Evolutionary conservation across 2,888 invertebrate species (phyloP), one percentile per base, ranked within the genome.

Genomic region (Pseudolycoriella hygida): DNA sequence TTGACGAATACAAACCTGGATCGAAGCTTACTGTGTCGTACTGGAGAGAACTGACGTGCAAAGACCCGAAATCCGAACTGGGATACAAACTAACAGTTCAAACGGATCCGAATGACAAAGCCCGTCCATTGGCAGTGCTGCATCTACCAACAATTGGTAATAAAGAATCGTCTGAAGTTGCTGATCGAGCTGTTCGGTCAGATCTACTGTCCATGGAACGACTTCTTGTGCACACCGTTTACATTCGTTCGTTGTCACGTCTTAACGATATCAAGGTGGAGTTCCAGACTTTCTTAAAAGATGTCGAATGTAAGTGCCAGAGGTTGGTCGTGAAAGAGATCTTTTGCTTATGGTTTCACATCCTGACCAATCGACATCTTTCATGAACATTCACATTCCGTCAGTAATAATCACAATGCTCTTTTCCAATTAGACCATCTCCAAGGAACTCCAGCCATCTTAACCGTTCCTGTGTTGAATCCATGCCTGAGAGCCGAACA

Each of bases 191-290:
- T 12, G 80, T 89, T 38, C 75, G 87, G 53, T 87, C 88, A 18
- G 90, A 92, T 64, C 79, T 87, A 56, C 72, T 96, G n/a, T 92
- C 93, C 4, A 86, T 96, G 78, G 96, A 96, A 68, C 79, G 90
- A 32, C 69, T 96, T 44, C 70, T 96, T 32, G 92, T 94, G 5
- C 92, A 93, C 60, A 94, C 94, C 0, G 92, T 96, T 53, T 93
- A 96, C 59, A 84, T 93, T 46, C 74, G 96, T 52, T 88, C 92
- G 1, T 75, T 86, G 45, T 82, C 85, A 51, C 73, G 93, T 39
- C 69, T 93, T 12, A 74, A 74, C 34, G 89, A 92, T 58, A 73
- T 92, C 30, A 84, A 83, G 60, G 76, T 83, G 50, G 66, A 66
- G 51, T 65, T 65, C 49, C 64, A 65, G 49, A 56, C 60, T 11